Conservation (phyloP, 64 coral and sea anemone species). For the Orbicella faveolata region DNA sequence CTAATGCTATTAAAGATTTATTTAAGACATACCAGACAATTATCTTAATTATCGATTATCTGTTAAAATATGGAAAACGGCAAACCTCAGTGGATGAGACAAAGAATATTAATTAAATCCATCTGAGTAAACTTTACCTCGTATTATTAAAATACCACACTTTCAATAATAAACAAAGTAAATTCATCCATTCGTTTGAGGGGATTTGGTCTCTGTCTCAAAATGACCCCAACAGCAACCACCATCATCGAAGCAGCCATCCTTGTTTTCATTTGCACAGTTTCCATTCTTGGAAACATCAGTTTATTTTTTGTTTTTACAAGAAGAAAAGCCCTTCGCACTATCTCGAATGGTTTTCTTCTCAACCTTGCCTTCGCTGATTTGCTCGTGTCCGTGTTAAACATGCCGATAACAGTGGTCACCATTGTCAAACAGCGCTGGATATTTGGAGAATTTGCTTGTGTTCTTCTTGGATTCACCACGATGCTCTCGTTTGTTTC, state of each 20-base stretch:
- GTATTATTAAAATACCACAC: not conserved
- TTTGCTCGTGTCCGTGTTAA: constrained; percentile 76
- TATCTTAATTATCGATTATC: no score
- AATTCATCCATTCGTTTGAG: not conserved
- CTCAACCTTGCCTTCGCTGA: constrained; percentile 89
- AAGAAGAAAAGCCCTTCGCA: constrained; percentile 46
- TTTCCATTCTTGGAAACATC: constrained; percentile 68
- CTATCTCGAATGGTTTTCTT: constrained; percentile 69
- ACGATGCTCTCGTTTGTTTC: constrained; percentile 91
- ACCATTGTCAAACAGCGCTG: constrained; percentile 59
- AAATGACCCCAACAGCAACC: not conserved
- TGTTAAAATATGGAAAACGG: not conserved
- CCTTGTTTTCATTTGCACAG: constrained; percentile 56
- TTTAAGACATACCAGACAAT: no score
- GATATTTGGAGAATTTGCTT: constrained; percentile 65
- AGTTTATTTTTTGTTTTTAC: constrained; percentile 67
- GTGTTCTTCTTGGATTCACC: constrained; percentile 61
- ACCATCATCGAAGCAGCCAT: constrained; percentile 37
- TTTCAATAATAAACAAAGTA: not conserved
- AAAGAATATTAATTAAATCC: not conserved
- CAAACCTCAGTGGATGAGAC: not conserved
- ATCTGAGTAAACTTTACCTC: constrained; percentile 8
- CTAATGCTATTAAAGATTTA: no score
- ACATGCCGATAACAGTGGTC: constrained; percentile 85
- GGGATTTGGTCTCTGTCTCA: not conserved